Percentiles rank a stretch among this genome's conserved stretches.
These are phyloP conservation scores for Abrostola tripartita DNA, from an alignment of 2,888 invertebrate species.

Conservation along the genomic window DNA sequence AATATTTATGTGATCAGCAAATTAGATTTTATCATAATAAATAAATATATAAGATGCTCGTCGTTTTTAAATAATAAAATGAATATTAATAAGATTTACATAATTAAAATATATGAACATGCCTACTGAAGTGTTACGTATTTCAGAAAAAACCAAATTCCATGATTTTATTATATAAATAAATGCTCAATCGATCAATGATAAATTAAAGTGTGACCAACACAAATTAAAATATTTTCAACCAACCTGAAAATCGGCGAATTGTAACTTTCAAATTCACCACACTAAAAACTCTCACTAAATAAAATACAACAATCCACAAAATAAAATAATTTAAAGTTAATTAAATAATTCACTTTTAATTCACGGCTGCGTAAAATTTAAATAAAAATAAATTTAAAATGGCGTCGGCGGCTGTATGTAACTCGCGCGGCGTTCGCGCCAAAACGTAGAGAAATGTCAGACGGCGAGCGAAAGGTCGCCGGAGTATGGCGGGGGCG, in stretches of 20 bases:
- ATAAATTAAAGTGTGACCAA: constrained; percentile 7
- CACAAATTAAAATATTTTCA: constrained; percentile 11
- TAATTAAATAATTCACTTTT: constrained; percentile 9
- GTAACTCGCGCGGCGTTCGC: constrained; percentile 63
- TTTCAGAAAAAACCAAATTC: background rate
- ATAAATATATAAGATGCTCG: too few species aligned
- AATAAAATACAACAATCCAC: constrained; percentile 2
- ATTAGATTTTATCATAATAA: too few species aligned
- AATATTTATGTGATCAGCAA: too few species aligned
- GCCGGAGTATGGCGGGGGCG: constrained; percentile 67
- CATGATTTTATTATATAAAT: background rate
- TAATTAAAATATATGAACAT: too few species aligned
- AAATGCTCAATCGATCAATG: background rate
- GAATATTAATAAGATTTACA: too few species aligned
- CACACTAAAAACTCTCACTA: constrained; percentile 36
- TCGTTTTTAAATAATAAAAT: too few species aligned
- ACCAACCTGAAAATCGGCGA: constrained; percentile 39
- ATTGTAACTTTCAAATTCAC: constrained; percentile 21
- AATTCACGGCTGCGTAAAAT: constrained; percentile 12
- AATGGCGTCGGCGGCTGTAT: constrained; percentile 19
- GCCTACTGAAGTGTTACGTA: too few species aligned
- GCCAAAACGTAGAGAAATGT: constrained; percentile 80
- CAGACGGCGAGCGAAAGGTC: constrained; percentile 72
- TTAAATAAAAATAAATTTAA: constrained; percentile 18
- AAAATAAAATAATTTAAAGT: constrained; percentile 1